Conservation (phyloP, 2,797 vertebrate genomes). For the Buceros bicornis region DNA sequence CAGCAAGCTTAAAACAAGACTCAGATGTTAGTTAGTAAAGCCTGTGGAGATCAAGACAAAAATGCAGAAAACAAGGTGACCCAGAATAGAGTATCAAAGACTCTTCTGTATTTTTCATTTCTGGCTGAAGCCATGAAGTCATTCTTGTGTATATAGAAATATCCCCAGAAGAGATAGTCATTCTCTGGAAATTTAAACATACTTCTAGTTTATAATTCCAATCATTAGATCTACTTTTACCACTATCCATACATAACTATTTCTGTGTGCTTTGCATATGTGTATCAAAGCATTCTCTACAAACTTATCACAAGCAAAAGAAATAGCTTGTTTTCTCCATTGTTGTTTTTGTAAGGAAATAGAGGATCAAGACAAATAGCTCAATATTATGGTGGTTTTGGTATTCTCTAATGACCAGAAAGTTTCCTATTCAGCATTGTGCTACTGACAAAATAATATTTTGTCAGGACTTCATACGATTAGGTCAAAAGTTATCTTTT, state of each 20-base stretch:
- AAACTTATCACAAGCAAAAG: neutral
- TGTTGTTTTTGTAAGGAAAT: neutral
- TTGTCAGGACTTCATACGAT: neutral
- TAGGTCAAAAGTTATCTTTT: neutral
- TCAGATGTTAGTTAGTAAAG: slow-evolving; percentile 66
- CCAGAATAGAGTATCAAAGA: slow-evolving; percentile 54
- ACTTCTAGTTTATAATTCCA: neutral
- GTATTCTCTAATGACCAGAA: neutral
- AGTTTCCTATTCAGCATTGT: neutral
- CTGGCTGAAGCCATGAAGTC: neutral
- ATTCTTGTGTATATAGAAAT: neutral
- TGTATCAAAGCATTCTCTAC: neutral
- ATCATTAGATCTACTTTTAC: neutral
- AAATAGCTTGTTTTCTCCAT: neutral
- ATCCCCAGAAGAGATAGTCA: neutral
- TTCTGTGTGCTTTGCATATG: neutral
- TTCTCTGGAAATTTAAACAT: neutral
- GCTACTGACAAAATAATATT: rapidly evolving
- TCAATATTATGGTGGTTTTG: neutral
- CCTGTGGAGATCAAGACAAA: slow-evolving; percentile 70
- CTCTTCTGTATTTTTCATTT: neutral
- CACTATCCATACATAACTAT: neutral
- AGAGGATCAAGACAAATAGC: neutral
- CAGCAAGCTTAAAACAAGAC: slow-evolving; percentile 70
- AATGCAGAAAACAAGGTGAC: slow-evolving; percentile 75